These are phyloP conservation scores for Petrolisthes manimaculis DNA, from an alignment of 2,888 invertebrate genomes.

Conservation along the genomic window DNA sequence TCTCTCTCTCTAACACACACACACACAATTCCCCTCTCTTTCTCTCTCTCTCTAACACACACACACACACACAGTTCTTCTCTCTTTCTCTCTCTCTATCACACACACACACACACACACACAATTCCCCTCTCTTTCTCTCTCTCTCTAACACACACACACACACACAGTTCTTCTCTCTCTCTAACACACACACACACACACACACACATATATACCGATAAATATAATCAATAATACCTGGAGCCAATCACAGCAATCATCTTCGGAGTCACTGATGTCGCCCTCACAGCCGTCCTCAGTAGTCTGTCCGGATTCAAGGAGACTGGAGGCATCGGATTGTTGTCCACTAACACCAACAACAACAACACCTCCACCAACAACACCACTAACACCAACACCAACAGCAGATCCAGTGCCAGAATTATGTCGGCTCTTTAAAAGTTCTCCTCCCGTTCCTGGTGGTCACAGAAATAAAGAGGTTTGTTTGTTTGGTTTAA, in stretches of 20 bases:
- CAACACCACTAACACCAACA: neutral
- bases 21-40: too few species aligned
- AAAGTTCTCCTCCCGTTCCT: conserved; percentile 49
- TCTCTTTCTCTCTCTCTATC: too few species aligned
- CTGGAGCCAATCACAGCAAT: conserved; percentile 57
- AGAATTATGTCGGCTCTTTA: conserved; percentile 59
- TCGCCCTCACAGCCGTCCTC: conserved; percentile 65
- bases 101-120: too few species aligned
- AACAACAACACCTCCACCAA: conserved; percentile 35
- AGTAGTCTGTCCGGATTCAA: conserved; percentile 64
- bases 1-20: too few species aligned
- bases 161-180: too few species aligned
- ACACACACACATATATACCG: too few species aligned
- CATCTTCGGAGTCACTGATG: conserved; percentile 65
- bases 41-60: too few species aligned
- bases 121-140: too few species aligned
- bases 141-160: too few species aligned
- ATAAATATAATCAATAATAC: too few species aligned
- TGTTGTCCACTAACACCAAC: conserved; percentile 38
- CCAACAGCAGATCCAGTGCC: conserved; percentile 48
- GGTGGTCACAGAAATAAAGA: neutral
- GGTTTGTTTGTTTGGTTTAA: neutral
- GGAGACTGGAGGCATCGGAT: conserved; percentile 60
- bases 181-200: too few species aligned
- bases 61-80: too few species aligned